Base-by-base conservation (phyloP, 1,140 invertebrate species). In the Pogonomyrmex barbatus region DNA sequence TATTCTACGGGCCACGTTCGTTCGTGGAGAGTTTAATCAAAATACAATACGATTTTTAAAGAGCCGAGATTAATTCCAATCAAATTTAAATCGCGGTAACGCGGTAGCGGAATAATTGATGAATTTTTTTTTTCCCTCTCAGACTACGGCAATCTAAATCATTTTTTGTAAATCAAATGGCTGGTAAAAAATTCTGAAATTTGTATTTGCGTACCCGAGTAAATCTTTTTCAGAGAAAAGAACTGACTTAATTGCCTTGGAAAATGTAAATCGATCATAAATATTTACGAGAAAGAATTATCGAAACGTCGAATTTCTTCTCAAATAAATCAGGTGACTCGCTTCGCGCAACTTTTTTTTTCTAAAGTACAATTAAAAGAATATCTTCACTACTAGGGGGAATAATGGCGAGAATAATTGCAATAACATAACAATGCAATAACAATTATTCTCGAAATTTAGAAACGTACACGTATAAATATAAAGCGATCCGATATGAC, bases 11-110 rank as follows among this genome's bases (percentile, higher is more conserved):
- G 68, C 50, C 79, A 60, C 68, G 56, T 73, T 82, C 67, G 62
- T 9, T 42, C 36, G n/a, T 2, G 42, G 45, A 36, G 39, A 47
- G 68, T 50, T 82, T 83, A 83, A 83, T 83, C 79, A 83, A 73
- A 75, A 83, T 75, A 83, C 33, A 60, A 75, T 73, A 47, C 54
- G 17, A 71, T 58, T 73, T 81, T 81, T 68, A 70, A 70, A 56
- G 4, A 42, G 1, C 33, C 77, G 63, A 6, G 47, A 81, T 70
- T 81, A 81, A 81, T 45, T 70, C 24, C n/a, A 68, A 81, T 81
- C 33, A 42, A 68, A 81, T 70, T 68, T 54, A 68, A 67, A 56
- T 70, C 47, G 77, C 33, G 60, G 45, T 47, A 58, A 47, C 54
- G 3, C 30, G 58, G 60, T 30, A 39, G 30, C n/a, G 24, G n/a